phyloP scores from a whole-genome alignment of 2,113 vertebrate genomes.

The Scomber japonicus region DNA sequence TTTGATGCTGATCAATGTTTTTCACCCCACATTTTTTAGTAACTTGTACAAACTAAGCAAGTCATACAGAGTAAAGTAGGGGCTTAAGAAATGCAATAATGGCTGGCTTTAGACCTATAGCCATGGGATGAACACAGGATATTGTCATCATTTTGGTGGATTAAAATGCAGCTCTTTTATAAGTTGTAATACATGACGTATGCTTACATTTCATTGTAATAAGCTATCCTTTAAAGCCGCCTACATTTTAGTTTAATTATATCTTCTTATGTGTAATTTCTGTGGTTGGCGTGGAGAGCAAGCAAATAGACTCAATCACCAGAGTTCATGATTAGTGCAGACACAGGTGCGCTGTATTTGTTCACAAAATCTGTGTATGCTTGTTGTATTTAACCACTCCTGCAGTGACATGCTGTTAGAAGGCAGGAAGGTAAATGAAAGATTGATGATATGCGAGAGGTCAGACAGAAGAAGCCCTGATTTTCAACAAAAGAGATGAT shows the following conservation, averaged over 20 bases:
- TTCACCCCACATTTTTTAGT: not conserved
- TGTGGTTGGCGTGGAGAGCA: not conserved
- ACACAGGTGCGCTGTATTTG: not conserved
- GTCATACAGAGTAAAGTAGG: not conserved
- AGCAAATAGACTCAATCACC: slow-evolving; percentile 12
- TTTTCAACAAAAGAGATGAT: slow-evolving; percentile 44
- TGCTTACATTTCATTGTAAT: slow-evolving; percentile 21
- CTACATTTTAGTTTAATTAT: slow-evolving; percentile 15
- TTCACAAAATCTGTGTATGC: not conserved
- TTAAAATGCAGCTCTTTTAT: slow-evolving; percentile 17
- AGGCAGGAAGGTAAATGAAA: not conserved
- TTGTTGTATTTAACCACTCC: not conserved
- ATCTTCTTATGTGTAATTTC: not conserved
- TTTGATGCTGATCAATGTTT: not conserved
- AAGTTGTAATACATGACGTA: slow-evolving; percentile 32
- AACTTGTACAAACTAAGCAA: not conserved
- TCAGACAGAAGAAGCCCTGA: slow-evolving; percentile 11
- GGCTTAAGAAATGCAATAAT: slow-evolving; percentile 7
- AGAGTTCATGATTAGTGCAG: not conserved
- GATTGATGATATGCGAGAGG: not conserved
- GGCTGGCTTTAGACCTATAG: slow-evolving; percentile 24
- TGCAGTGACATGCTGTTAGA: not conserved
- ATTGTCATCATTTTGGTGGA: slow-evolving; percentile 30
- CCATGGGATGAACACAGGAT: slow-evolving; percentile 43
- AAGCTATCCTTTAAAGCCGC: slow-evolving; percentile 12